These are phyloP conservation scores for Drosophila azteca DNA, from an alignment of 1,140 invertebrate species.

Conservation along the genomic window DNA sequence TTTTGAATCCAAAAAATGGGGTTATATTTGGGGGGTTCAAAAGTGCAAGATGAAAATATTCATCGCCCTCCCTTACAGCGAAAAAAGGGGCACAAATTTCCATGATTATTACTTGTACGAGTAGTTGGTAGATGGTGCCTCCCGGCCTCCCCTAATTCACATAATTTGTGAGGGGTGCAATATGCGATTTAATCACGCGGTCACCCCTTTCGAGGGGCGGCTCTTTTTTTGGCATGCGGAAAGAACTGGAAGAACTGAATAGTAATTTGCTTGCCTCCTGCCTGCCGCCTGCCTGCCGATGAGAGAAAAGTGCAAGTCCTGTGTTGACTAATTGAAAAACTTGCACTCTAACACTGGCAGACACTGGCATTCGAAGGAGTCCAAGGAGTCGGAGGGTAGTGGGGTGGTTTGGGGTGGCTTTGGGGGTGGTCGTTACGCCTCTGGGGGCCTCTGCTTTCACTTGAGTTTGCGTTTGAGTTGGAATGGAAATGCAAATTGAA, in stretches of 20 bases:
- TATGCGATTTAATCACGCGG: slow-evolving; percentile 17
- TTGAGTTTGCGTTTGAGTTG: slow-evolving; percentile 6
- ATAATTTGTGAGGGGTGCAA: slow-evolving; percentile 19
- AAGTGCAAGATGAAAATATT: too few species aligned
- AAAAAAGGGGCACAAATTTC: too few species aligned
- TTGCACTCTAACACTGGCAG: slow-evolving; percentile 27
- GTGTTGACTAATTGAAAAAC: slow-evolving; percentile 68
- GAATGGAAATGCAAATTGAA: slow-evolving; percentile 55
- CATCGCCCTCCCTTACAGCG: too few species aligned
- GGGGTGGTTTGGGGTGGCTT: too few species aligned
- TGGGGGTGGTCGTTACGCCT: slow-evolving; percentile 3
- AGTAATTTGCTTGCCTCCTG: slow-evolving; percentile 27
- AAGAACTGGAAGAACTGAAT: slow-evolving; percentile 3
- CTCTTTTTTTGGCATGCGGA: too few species aligned
- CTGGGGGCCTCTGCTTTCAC: slow-evolving; percentile 13
- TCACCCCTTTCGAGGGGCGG: slow-evolving; percentile 8
- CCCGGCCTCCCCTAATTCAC: slow-evolving; percentile 23
- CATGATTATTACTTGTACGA: background rate
- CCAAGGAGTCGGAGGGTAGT: too few species aligned
- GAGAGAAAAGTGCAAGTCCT: slow-evolving; percentile 42
- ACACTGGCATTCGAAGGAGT: too few species aligned
- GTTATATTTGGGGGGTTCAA: too few species aligned
- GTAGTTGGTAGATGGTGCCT: background rate
- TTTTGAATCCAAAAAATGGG: too few species aligned
- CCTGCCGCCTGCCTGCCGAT: background rate